Evolutionary conservation across 1,140 invertebrate genomes (phyloP).

Genomic region (Lepidurus arcticus): DNA sequence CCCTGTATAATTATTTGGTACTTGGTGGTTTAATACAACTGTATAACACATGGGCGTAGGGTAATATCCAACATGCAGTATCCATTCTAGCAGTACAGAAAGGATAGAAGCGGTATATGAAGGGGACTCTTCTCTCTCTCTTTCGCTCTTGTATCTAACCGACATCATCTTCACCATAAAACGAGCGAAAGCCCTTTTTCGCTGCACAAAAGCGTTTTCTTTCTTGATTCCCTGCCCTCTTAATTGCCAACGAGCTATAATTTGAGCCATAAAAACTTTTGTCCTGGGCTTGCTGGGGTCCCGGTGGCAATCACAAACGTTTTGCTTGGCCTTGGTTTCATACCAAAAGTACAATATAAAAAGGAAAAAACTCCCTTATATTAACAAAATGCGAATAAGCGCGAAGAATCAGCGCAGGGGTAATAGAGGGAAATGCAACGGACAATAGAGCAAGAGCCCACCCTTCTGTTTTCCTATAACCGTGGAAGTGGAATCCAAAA

Average conservation of each 20-base stretch:
- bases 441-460: no score
- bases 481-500: no score
- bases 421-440: no score
- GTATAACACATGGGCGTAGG: no score
- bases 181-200: not conserved
- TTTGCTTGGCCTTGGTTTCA: not conserved
- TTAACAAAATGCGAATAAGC: not conserved
- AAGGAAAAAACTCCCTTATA: not conserved
- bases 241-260: slow-evolving; percentile 8
- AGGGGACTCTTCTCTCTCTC: not conserved
- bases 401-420: no score
- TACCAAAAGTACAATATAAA: not conserved
- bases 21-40: no score
- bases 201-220: slow-evolving; percentile 12
- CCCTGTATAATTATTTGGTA: no score
- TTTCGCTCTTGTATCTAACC: not conserved
- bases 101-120: not conserved
- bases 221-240: not conserved
- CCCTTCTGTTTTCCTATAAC: no score
- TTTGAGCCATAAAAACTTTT: slow-evolving; percentile 8
- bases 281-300: not conserved
- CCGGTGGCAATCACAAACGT: not conserved
- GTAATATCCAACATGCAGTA: no score
- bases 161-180: slow-evolving; percentile 8
- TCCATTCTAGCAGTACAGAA: not conserved